A percentile compares a stretch with the other conserved stretches of the same genome.
phyloP scores from a whole-genome alignment of 2,113 vertebrate species.

The Eptesicus fuscus region DNA sequence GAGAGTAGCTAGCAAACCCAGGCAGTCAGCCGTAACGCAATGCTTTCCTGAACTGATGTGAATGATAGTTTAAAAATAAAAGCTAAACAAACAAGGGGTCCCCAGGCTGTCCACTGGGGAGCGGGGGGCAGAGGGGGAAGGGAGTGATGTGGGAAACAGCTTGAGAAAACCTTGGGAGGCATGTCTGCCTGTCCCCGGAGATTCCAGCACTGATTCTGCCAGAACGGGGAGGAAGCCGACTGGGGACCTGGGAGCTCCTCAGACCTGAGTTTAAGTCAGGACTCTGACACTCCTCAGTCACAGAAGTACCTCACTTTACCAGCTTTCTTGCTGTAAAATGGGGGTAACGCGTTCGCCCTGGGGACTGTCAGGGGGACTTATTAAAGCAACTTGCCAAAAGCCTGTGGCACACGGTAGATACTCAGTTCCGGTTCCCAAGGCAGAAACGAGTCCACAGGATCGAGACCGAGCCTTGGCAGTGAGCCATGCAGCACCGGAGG shows the following conservation, averaged over 20 bases:
- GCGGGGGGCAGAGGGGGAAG: neutral
- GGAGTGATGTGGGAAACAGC: neutral
- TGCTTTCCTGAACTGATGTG: neutral
- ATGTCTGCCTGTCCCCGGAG: neutral
- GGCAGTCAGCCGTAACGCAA: neutral
- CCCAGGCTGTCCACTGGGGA: neutral
- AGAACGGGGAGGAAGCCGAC: neutral
- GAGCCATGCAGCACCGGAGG: neutral
- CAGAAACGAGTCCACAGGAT: neutral
- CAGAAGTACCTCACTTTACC: neutral
- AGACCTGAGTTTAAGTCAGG: neutral
- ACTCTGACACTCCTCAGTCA: neutral
- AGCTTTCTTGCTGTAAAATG: neutral
- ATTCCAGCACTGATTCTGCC: neutral
- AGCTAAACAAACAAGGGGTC: neutral
- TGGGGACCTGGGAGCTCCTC: fast-evolving
- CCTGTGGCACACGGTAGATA: neutral
- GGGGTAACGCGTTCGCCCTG: neutral
- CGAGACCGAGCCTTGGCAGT: neutral
- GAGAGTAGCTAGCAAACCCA: neutral
- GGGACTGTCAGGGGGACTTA: neutral
- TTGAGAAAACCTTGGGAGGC: neutral
- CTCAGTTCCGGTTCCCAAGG: neutral
- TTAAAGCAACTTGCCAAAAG: neutral
- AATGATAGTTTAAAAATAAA: neutral